These are phyloP conservation scores for Lottia gigantea DNA, from an alignment of 2,888 invertebrate genomes.

Conservation along the genomic window DNA sequence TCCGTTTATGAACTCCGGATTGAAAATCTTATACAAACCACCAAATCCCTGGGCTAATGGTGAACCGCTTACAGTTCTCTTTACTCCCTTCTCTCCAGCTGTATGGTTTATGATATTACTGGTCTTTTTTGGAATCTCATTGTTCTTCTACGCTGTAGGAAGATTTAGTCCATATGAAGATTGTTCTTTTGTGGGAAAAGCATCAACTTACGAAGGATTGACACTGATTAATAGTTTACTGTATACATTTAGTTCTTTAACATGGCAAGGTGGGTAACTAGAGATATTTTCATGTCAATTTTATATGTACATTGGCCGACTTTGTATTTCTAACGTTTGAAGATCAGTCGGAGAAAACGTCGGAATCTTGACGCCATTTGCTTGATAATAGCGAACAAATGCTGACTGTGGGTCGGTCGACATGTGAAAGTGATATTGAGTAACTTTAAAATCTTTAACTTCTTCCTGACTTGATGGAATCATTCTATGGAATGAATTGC, in stretches of 20 bases:
- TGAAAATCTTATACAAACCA: conserved; percentile 34
- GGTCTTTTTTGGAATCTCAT: conserved; percentile 20
- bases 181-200: conserved; percentile 30
- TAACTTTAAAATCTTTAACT: too few relatives aligned
- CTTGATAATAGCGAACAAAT: too few relatives aligned
- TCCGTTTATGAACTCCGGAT: conserved; percentile 32
- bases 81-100: conserved; percentile 23
- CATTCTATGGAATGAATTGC: too few relatives aligned
- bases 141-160: conserved; percentile 30
- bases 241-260: conserved; percentile 34
- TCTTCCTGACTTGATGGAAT: too few relatives aligned
- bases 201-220: conserved; percentile 33
- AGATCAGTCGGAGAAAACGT: too few relatives aligned
- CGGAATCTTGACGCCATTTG: too few relatives aligned
- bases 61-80: conserved; percentile 20
- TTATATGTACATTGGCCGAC: too few relatives aligned
- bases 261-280: conserved; percentile 36
- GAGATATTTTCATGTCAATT: too few relatives aligned
- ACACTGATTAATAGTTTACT: conserved; percentile 37
- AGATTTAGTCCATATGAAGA: conserved; percentile 40
- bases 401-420: too few relatives aligned
- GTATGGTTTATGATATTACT: conserved; percentile 35
- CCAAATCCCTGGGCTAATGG: conserved; percentile 17
- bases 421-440: too few relatives aligned
- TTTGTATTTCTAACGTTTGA: too few relatives aligned